Evolutionary conservation across 1,140 invertebrate species (phyloP).

Genomic region (Bombus affinis): DNA sequence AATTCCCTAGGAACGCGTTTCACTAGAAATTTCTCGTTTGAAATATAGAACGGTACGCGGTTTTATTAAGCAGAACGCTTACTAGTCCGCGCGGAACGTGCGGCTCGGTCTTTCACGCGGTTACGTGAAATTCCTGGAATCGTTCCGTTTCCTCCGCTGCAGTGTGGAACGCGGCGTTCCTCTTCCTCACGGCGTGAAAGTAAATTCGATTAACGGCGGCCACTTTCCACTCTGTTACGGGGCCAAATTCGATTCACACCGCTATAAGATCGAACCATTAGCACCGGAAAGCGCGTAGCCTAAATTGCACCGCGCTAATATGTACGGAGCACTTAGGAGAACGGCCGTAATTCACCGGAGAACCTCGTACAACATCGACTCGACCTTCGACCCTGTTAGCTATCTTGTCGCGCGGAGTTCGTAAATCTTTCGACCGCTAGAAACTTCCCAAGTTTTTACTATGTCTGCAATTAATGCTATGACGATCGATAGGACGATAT

Average conservation of each 20-base stretch:
- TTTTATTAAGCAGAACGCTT: not conserved
- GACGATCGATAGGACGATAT: no score
- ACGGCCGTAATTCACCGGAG: not conserved
- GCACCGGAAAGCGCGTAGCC: not conserved
- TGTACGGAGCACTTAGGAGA: not conserved
- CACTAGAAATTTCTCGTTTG: not conserved
- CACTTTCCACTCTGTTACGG: slow-evolving; percentile 38
- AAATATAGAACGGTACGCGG: not conserved
- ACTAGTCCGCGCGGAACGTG: not conserved
- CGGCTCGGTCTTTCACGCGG: not conserved
- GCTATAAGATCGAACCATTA: slow-evolving; percentile 45
- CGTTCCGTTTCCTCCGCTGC: not conserved
- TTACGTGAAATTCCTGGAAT: slow-evolving; percentile 25
- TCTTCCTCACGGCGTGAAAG: slow-evolving; percentile 27
- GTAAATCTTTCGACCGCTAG: not conserved
- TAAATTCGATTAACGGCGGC: slow-evolving; percentile 44
- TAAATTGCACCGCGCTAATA: not conserved
- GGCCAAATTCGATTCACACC: slow-evolving; percentile 37
- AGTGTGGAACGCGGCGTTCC: not conserved
- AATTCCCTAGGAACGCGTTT: slow-evolving; percentile 1
- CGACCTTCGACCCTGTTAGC: not conserved
- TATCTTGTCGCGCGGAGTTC: not conserved
- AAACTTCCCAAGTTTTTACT: no score
- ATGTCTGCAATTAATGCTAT: no score
- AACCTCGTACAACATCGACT: not conserved